Conservation (phyloP, 2,888 invertebrate genomes). For the Lepidonotus clava region DNA sequence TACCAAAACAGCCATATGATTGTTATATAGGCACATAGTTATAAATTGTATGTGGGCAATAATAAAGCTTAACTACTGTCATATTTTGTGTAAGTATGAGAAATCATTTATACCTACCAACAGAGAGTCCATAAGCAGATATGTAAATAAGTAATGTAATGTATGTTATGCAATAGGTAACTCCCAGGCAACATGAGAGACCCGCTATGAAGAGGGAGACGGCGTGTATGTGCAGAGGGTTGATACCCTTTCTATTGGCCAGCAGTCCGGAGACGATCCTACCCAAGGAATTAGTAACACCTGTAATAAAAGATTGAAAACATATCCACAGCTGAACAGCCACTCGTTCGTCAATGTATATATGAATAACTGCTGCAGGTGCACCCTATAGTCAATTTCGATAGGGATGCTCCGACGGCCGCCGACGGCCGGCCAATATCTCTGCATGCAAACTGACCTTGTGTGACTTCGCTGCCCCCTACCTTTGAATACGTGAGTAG, state of each 20-base stretch:
- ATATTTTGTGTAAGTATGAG: too few species aligned
- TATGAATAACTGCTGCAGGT: not conserved
- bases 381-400: not conserved
- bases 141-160: slow-evolving; percentile 43
- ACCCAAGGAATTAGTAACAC: slow-evolving; percentile 59
- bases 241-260: slow-evolving; percentile 44
- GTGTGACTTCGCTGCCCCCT: not conserved
- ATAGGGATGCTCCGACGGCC: too few species aligned
- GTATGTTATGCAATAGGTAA: slow-evolving; percentile 55
- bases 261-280: slow-evolving; percentile 56
- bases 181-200: slow-evolving; percentile 26
- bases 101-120: too few species aligned
- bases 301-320: slow-evolving; percentile 31
- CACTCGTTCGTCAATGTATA: not conserved
- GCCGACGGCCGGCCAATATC: not conserved
- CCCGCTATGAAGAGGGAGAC: slow-evolving; percentile 57
- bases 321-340: not conserved
- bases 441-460: not conserved
- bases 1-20: too few species aligned
- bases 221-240: slow-evolving; percentile 58
- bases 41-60: too few species aligned
- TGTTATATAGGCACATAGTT: too few species aligned
- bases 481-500: not conserved
- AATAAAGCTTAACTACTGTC: too few species aligned
- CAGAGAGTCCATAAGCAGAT: slow-evolving; percentile 55